phyloP scores from a whole-genome alignment of 2,797 vertebrate genomes.

The Notamacropus eugenii region DNA sequence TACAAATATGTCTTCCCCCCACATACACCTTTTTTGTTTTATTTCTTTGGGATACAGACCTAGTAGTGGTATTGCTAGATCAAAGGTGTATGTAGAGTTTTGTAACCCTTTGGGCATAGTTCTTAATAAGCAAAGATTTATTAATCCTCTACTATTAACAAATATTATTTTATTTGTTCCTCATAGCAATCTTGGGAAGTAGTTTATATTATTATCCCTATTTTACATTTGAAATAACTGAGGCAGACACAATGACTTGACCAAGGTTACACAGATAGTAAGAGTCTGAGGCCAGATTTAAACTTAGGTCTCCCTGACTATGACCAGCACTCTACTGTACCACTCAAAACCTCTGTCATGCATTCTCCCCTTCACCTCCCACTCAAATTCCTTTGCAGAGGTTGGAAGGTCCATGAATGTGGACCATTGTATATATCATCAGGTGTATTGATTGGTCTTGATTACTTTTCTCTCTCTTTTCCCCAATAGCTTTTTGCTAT shows the following conservation, averaged over 20 bases:
- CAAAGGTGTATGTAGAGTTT: background rate
- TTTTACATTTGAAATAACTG: background rate
- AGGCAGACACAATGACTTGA: background rate
- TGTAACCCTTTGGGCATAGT: background rate
- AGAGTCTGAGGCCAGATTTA: background rate
- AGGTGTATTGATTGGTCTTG: background rate
- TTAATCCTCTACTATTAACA: background rate
- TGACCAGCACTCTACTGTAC: background rate
- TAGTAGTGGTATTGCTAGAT: background rate
- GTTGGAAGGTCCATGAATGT: background rate
- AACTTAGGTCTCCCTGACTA: background rate
- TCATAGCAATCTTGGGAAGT: background rate
- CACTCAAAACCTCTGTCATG: background rate
- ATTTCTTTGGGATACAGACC: background rate
- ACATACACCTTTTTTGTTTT: background rate
- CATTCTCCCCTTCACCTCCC: background rate
- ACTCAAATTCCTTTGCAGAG: background rate
- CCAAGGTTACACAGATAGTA: background rate
- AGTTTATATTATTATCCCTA: background rate
- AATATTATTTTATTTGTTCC: background rate
- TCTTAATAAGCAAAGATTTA: background rate
- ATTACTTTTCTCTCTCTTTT: background rate
- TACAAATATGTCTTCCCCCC: background rate
- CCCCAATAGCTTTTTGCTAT: background rate
- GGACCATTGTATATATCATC: background rate